A percentile compares a stretch with the other conserved stretches of the same genome.
These are phyloP conservation scores for Champsocephalus gunnari DNA, from an alignment of 2,797 vertebrate genomes.

Conservation along the genomic window DNA sequence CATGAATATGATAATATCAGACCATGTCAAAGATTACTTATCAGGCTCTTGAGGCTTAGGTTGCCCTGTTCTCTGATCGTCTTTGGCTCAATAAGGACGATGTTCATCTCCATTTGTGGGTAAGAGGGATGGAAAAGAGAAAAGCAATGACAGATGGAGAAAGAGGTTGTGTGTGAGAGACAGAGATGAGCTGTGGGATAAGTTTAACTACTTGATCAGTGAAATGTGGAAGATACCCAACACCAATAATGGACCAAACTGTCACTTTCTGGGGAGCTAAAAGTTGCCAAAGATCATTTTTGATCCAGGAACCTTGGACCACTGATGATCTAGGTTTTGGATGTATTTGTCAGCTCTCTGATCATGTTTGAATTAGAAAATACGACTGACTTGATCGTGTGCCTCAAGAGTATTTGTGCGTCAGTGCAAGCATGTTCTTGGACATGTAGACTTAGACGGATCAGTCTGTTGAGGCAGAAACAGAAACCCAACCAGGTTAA, in stretches of 20 bases:
- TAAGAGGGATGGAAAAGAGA: not conserved
- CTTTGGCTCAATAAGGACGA: conserved; percentile 46
- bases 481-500: conserved; percentile 17
- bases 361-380: conserved; percentile 34
- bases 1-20: conserved; percentile 67
- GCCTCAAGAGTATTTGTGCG: not conserved
- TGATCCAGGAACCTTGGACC: conserved; percentile 11
- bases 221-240: conserved; percentile 33
- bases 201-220: conserved; percentile 28
- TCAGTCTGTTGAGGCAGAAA: conserved; percentile 6
- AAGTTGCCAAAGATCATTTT: conserved; percentile 39
- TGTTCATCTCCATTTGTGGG: conserved; percentile 12
- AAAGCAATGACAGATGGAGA: conserved; percentile 10
- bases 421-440: conserved; percentile 18
- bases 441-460: conserved; percentile 3
- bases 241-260: conserved; percentile 10
- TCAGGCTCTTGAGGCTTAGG: conserved; percentile 46
- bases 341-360: conserved; percentile 16
- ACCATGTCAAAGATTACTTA: conserved; percentile 39
- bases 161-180: conserved; percentile 3
- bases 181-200: conserved; percentile 28
- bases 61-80: conserved; percentile 49
- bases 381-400: conserved; percentile 7
- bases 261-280: conserved; percentile 19
- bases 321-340: conserved; percentile 8